Evolutionary conservation across 2,797 vertebrate genomes (phyloP).

Genomic region (Hippopotamyrus pictus): DNA sequence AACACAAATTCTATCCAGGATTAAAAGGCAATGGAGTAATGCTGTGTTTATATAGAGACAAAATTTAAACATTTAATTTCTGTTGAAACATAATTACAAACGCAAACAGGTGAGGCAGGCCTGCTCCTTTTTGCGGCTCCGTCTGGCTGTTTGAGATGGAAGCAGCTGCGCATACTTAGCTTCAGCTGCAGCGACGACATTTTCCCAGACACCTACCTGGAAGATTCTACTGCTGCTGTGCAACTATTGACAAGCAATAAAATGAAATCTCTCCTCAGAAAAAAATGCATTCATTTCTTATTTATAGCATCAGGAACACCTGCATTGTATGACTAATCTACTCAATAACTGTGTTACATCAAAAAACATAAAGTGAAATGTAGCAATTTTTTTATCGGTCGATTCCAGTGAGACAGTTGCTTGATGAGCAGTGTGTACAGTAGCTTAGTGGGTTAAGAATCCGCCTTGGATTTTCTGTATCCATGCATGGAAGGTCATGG

Average conservation of each 20-base stretch:
- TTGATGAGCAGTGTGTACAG: neutral
- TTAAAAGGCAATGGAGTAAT: neutral
- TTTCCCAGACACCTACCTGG: neutral
- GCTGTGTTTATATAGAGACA: neutral
- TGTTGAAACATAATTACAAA: neutral
- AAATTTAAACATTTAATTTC: conserved; percentile 2
- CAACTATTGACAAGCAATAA: neutral
- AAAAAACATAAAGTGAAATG: neutral
- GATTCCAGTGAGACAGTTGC: neutral
- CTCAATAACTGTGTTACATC: neutral
- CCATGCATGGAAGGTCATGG: neutral
- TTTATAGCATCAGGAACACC: neutral
- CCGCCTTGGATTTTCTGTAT: neutral
- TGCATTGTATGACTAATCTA: neutral
- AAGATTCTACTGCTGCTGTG: neutral
- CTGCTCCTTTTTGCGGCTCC: neutral
- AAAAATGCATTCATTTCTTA: neutral
- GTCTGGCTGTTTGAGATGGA: neutral
- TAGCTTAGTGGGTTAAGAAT: neutral
- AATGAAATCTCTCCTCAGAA: neutral
- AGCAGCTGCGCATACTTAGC: neutral
- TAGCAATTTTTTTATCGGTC: neutral
- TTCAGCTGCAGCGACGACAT: neutral
- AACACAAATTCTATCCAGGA: neutral
- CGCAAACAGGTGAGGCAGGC: neutral